Base-by-base conservation (phyloP, 1,140 invertebrate species). In the Galleria mellonella region DNA sequence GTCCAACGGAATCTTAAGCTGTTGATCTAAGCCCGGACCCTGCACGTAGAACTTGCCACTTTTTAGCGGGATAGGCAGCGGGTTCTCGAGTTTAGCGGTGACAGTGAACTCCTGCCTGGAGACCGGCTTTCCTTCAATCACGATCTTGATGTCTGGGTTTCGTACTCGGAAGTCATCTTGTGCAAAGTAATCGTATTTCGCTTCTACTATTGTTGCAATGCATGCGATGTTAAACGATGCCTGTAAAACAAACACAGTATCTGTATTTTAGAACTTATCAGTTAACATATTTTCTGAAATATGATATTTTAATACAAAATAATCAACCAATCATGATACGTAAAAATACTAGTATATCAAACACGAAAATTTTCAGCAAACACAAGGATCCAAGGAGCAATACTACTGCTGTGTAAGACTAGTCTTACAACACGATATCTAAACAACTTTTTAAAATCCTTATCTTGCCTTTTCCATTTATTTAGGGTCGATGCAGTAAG, bases 161-260 rank as follows among this genome's bases (percentile, higher is more conserved):
- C 94, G 86, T 1, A 97, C 92, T 52, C 95, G 89, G 66, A 97
- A 96, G 77, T 97, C 94, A 62, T 96, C 94, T 83, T 96, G 93
- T 0, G 94, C 94, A 62, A 94, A 96, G 68, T 95, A 97, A 65
- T 97, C 94, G 66, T 91, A 97, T 33, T 94, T 91, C 0, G 92
- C 96, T 35, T 96, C 92, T 9, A 91, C 88, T 2, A 98, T 94
- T 1, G 89, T 91, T 0, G 93, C 94, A 13, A 96, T 73, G 47
- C 94, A 94, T 0, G 93, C 90, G 9, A 97, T 92, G 57, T 94
- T 94, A 74, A 98, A 96, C 6, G 94, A 91, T 49, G 91, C 92
- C 85, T 96, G 90, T 12, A 58, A 72, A 55, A 23, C 6, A 23
- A 6, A 23, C 2, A 3, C 17, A 23, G 2, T 23, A 6, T 6